phyloP scores from a whole-genome alignment of 2,888 invertebrate genomes.

The Cosmopolites sordidus region DNA sequence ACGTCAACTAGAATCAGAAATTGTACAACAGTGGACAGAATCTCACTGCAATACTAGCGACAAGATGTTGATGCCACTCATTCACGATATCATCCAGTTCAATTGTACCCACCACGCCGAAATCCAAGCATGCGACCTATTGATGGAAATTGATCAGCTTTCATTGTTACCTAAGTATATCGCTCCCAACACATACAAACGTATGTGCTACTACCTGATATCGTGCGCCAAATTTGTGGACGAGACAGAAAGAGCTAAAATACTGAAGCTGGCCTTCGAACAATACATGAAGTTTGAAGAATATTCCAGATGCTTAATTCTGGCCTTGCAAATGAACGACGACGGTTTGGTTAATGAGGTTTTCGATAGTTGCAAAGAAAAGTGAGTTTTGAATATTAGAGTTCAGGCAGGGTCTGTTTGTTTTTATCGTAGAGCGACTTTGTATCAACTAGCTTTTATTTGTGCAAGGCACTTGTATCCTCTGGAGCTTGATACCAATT shows the following conservation, averaged over 20 bases:
- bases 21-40: slow-evolving; percentile 77
- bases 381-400: slow-evolving; percentile 55
- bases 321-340: slow-evolving; percentile 88
- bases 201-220: slow-evolving; percentile 89
- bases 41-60: slow-evolving; percentile 46
- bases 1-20: slow-evolving; percentile 84
- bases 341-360: slow-evolving; percentile 75
- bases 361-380: slow-evolving; percentile 78
- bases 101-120: slow-evolving; percentile 98
- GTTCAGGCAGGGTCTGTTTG: neutral
- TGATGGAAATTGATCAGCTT: slow-evolving; percentile 94
- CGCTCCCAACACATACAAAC: slow-evolving; percentile 80
- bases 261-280: slow-evolving; percentile 67
- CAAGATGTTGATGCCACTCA: slow-evolving; percentile 67
- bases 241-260: slow-evolving; percentile 83
- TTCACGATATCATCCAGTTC: slow-evolving; percentile 86
- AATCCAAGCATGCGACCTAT: slow-evolving; percentile 95
- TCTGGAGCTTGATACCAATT: slow-evolving; percentile 78
- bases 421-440: slow-evolving; percentile 59
- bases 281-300: slow-evolving; percentile 85
- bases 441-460: slow-evolving; percentile 95
- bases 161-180: slow-evolving; percentile 75
- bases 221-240: slow-evolving; percentile 91
- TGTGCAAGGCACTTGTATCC: slow-evolving; percentile 91
- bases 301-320: slow-evolving; percentile 78